Evolutionary conservation across 2,888 invertebrate species (phyloP).

Genomic region (Kryphioiulus occultus): DNA sequence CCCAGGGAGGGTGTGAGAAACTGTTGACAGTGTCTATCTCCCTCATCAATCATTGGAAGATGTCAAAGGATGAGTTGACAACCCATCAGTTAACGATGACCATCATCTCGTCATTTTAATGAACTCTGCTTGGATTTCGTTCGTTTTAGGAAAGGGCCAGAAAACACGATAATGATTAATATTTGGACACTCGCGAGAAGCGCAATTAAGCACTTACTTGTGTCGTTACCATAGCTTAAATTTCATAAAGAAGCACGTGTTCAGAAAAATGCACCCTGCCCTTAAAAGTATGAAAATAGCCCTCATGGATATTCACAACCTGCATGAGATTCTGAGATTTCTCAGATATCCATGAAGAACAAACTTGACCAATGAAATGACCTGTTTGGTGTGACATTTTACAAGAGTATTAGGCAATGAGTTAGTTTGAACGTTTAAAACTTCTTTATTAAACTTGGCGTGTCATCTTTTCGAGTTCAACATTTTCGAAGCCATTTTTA

Average conservation of each 20-base stretch:
- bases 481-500: no score
- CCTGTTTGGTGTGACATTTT: no score
- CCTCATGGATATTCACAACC: neutral
- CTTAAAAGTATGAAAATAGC: neutral
- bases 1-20: conserved; percentile 31
- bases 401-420: no score
- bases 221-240: neutral
- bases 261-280: neutral
- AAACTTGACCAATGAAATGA: no score
- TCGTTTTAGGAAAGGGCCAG: neutral
- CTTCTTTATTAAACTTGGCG: no score
- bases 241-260: conserved; percentile 11
- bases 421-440: no score
- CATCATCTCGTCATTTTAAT: conserved; percentile 3
- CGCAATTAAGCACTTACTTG: neutral
- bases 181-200: neutral
- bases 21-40: conserved; percentile 18
- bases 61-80: conserved; percentile 32
- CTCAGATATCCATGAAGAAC: no score
- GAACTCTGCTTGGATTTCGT: conserved; percentile 26
- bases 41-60: conserved; percentile 21
- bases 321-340: no score
- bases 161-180: conserved; percentile 13
- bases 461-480: no score
- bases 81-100: conserved; percentile 28